phyloP scores from a whole-genome alignment of 23 tunicate genomes.

The Diplosoma virens region DNA sequence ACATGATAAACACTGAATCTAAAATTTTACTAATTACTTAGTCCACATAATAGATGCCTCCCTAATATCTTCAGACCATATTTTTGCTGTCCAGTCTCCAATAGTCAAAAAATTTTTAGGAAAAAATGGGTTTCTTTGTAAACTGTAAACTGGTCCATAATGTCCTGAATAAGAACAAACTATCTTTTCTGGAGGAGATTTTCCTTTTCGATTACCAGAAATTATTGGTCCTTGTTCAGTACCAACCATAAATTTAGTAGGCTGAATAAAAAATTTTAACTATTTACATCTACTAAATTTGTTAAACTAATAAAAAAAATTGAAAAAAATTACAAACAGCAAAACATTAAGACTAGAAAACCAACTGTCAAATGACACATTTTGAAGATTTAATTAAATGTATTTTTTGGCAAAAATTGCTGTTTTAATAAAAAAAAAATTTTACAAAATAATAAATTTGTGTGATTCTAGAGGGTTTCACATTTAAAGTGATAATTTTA shows the following conservation, averaged over 20 bases:
- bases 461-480: no score
- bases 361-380: no score
- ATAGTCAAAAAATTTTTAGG: slow-evolving; percentile 90
- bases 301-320: no score
- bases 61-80: slow-evolving; percentile 92
- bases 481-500: no score
- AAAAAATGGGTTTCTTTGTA: slow-evolving; percentile 94
- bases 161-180: slow-evolving; percentile 75
- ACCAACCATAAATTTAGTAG: slow-evolving; percentile 98
- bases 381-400: no score
- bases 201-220: slow-evolving; percentile 92
- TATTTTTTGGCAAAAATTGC: no score
- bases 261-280: slow-evolving; percentile 31
- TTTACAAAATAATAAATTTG: no score
- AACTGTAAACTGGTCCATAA: slow-evolving; percentile 81
- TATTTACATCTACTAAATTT: neutral
- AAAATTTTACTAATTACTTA: slow-evolving; percentile 48
- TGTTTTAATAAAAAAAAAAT: no score
- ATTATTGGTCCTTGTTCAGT: slow-evolving; percentile 92
- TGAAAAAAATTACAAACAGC: no score
- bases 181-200: slow-evolving; percentile 88
- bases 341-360: no score
- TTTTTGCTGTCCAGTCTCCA: slow-evolving; percentile 93
- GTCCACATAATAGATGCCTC: slow-evolving; percentile 92
- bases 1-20: no score